Evolutionary conservation across 1,140 invertebrate species (phyloP).

Genomic region (Amyelois transitella): DNA sequence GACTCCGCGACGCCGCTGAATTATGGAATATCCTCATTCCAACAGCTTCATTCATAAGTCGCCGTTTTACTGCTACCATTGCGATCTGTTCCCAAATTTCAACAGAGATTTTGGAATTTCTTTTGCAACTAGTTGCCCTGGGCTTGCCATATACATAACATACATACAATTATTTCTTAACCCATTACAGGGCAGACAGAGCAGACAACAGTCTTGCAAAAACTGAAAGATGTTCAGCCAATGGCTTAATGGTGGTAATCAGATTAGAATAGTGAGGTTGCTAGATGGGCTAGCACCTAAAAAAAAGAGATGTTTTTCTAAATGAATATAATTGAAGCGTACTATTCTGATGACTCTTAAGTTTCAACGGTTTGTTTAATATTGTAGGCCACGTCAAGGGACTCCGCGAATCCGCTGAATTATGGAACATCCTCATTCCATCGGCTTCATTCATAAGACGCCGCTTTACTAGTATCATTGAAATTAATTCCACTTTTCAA

Average conservation of each 20-base stretch:
- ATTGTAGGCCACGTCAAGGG: slow-evolving; percentile 34
- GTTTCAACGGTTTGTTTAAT: slow-evolving; percentile 35
- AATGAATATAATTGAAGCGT: too few species aligned
- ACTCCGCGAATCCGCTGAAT: slow-evolving; percentile 32
- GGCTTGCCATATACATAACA: too few species aligned
- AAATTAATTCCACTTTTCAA: neutral
- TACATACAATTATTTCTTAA: too few species aligned
- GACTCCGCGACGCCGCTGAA: slow-evolving; percentile 30
- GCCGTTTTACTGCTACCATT: neutral
- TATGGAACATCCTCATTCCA: slow-evolving; percentile 32
- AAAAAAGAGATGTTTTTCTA: too few species aligned
- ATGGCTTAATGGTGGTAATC: too few species aligned
- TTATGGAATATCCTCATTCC: slow-evolving; percentile 34
- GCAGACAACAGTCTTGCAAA: too few species aligned
- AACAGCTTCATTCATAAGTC: slow-evolving; percentile 3
- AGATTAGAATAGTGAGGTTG: too few species aligned
- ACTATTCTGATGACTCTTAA: too few species aligned
- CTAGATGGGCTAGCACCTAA: too few species aligned
- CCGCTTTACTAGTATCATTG: neutral
- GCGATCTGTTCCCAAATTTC: neutral
- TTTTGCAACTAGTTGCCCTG: neutral
- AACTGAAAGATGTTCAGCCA: too few species aligned
- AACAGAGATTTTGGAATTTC: neutral
- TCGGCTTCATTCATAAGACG: slow-evolving; percentile 1
- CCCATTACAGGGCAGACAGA: too few species aligned